Base-by-base conservation (phyloP, 2,113 vertebrate genomes). In the Phalacrocorax pelagicus region DNA sequence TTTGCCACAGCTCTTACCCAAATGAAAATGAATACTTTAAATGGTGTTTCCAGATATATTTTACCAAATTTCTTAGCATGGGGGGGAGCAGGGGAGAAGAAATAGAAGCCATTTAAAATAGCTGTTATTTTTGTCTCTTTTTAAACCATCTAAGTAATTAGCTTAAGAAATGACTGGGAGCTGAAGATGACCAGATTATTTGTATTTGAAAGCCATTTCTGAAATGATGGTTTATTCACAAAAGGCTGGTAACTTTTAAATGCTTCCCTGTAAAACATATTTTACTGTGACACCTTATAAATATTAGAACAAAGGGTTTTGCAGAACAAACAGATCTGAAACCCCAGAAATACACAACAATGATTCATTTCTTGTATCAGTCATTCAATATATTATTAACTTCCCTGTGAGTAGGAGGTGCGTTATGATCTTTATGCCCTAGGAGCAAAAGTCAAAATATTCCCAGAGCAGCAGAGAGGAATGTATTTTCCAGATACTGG, bases 241-340 rank as follows among this genome's bases (percentile, higher is more conserved):
- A 16, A 93, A 91, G 47, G 70, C 51, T 71, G 52, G 44, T 86
- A 6, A 19, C 34, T 89, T 75, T 61, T 84, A 92, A 91, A 82
- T 57, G 24, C 26, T 74, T 71, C 44, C 51, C 40, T 67, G 63
- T 91, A 95, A 90, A 96, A 88, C 57, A 78, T 59, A 75, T 92
- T 92, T 96, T 92, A 59, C 61, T n/a, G n/a, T 42, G 47, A 67
- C 81, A 65, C n/a, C 47, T 95, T 83, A 86, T 88, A 86, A 96
- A 97, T 95, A 92, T 94, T 95, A 92, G 91, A 95, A 96, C 78
- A 94, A 96, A 94, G 57, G 52, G 11, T 55, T 95, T 63, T 94
- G 74, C 74, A 94, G 81, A 97, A 80, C 66, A 94, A 96, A 96
- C 89, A 95, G 55, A 61, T 81, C 72, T 83, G 81, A 96, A 94